Percentiles rank a stretch among this genome's conserved stretches.
phyloP scores from a whole-genome alignment of 30 jellyfish, hydroid and myxozoan genomes.

The Hydra vulgaris region DNA sequence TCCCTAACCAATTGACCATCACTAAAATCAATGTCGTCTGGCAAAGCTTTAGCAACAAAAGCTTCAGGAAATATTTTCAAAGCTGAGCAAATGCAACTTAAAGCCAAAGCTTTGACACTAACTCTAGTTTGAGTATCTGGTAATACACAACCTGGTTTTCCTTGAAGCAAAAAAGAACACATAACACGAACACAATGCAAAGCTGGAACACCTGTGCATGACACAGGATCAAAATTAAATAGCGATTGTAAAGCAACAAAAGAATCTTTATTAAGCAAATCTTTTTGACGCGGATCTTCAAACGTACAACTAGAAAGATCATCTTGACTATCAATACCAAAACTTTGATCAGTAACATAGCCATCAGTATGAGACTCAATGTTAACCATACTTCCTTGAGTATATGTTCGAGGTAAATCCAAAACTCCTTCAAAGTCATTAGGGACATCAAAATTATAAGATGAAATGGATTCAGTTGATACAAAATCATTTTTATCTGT shows the following conservation, averaged over 20 bases:
- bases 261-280: slow-evolving; percentile 64
- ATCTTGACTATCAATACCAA: slow-evolving; percentile 73
- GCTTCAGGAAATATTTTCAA: slow-evolving; percentile 77
- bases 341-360: slow-evolving; percentile 40
- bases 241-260: slow-evolving; percentile 68
- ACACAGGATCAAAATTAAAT: slow-evolving; percentile 85
- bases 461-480: background rate
- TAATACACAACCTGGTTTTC: slow-evolving; percentile 57
- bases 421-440: slow-evolving; percentile 54
- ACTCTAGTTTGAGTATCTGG: slow-evolving; percentile 89
- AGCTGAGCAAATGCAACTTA: slow-evolving; percentile 70
- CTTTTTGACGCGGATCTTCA: slow-evolving; percentile 55
- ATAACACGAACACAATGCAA: slow-evolving; percentile 82
- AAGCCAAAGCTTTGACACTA: slow-evolving; percentile 82
- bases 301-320: slow-evolving; percentile 40
- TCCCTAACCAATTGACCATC: slow-evolving; percentile 70
- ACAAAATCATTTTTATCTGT: background rate
- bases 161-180: slow-evolving; percentile 85
- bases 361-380: slow-evolving; percentile 36
- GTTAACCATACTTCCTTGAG: slow-evolving; percentile 67
- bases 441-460: background rate
- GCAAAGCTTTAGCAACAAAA: slow-evolving; percentile 74
- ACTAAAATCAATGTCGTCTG: slow-evolving; percentile 34
- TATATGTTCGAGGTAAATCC: slow-evolving; percentile 75
- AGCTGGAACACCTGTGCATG: slow-evolving; percentile 90